A percentile compares a stretch with the other conserved stretches of the same genome.
Evolutionary conservation across 2,797 vertebrate species (phyloP).

Genomic region (Cynopterus sphinx): DNA sequence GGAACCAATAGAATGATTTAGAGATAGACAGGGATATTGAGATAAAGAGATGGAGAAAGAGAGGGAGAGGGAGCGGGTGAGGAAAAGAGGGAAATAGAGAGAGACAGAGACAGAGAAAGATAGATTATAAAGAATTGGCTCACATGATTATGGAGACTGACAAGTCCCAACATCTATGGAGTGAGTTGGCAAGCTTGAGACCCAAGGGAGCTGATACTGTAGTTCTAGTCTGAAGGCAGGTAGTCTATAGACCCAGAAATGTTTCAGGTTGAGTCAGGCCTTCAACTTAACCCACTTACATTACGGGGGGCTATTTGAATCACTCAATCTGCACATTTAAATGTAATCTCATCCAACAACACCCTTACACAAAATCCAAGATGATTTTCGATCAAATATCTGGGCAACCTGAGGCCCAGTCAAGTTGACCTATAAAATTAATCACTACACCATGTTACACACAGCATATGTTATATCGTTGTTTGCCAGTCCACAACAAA

Average conservation of each 20-base stretch:
- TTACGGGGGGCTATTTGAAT: not conserved
- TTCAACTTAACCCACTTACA: not conserved
- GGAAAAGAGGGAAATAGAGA: not conserved
- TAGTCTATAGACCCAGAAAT: not conserved
- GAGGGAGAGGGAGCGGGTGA: too few relatives aligned
- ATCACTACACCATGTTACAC: not conserved
- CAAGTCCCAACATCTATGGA: not conserved
- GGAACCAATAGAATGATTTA: not conserved
- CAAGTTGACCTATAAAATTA: conserved; percentile 4
- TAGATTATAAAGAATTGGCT: not conserved
- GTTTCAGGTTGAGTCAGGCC: not conserved
- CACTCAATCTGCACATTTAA: not conserved
- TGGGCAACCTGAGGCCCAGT: not conserved
- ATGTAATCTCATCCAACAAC: not conserved
- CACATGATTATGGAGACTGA: not conserved
- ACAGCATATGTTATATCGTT: not conserved
- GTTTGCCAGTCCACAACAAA: not conserved
- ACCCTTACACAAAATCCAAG: not conserved
- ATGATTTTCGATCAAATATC: not conserved
- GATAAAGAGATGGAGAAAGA: not conserved
- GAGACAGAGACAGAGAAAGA: not conserved
- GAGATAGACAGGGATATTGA: not conserved
- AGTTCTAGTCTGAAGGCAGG: not conserved
- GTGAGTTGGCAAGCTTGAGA: not conserved
- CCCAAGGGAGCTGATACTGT: not conserved